These are phyloP conservation scores for Cataglyphis cursor DNA, from an alignment of 2,888 invertebrate genomes.

Conservation along the genomic window DNA sequence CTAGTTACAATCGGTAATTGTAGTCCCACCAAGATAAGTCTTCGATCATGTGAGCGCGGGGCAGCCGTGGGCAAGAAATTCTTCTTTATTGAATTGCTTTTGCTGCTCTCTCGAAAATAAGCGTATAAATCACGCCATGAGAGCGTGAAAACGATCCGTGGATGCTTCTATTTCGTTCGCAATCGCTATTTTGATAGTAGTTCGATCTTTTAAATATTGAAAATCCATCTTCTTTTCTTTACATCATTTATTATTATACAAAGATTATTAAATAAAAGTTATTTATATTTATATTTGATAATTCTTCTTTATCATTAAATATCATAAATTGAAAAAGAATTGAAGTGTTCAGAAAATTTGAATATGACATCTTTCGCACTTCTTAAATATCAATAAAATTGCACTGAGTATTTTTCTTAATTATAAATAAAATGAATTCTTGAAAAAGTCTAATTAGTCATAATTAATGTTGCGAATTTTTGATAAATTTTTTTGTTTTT, in stretches of 20 bases:
- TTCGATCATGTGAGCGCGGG: conserved; percentile 50
- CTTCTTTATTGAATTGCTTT: conserved; percentile 58
- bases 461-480: neutral
- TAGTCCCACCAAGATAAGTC: conserved; percentile 51
- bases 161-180: conserved; percentile 50
- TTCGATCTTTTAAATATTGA: conserved; percentile 19
- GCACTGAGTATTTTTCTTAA: neutral
- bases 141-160: conserved; percentile 57
- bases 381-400: neutral
- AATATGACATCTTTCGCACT: neutral
- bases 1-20: conserved; percentile 60
- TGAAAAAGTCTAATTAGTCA: neutral
- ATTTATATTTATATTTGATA: neutral
- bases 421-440: neutral
- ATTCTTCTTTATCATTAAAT: neutral
- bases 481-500: neutral
- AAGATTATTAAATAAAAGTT: neutral
- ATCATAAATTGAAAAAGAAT: conserved; percentile 3
- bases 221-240: neutral
- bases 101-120: conserved; percentile 55
- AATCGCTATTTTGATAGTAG: conserved; percentile 27
- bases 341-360: neutral
- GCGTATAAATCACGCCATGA: conserved; percentile 52
- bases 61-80: conserved; percentile 52
- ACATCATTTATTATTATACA: neutral